These are phyloP conservation scores for Terebella lapidaria DNA, from an alignment of 2,888 invertebrate genomes.

Conservation along the genomic window DNA sequence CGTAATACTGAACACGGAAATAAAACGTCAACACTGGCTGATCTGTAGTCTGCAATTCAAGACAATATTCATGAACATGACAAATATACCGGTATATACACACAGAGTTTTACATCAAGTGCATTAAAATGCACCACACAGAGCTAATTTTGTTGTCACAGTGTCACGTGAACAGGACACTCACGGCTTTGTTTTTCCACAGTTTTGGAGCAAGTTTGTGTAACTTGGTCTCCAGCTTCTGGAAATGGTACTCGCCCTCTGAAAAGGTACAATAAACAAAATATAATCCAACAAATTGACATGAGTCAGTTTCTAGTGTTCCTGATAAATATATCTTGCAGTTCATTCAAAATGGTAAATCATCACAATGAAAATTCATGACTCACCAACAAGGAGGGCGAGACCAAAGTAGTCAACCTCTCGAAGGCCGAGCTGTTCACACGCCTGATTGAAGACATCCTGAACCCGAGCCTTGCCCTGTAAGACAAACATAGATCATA, in stretches of 20 bases:
- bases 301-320: no score
- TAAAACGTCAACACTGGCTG: constrained; percentile 81
- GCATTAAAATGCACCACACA: no score
- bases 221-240: constrained; percentile 89
- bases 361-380: background rate
- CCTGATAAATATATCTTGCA: no score
- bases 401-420: constrained; percentile 82
- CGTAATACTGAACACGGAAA: constrained; percentile 88
- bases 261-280: constrained; percentile 29
- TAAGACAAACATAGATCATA: no score
- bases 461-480: constrained; percentile 80
- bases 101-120: no score
- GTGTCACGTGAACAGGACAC: no score
- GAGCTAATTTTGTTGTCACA: no score
- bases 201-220: constrained; percentile 94
- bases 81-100: no score
- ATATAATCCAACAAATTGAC: background rate
- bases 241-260: constrained; percentile 95
- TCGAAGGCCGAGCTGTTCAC: constrained; percentile 75
- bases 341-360: background rate
- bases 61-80: no score
- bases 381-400: constrained; percentile 77
- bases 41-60: no score
- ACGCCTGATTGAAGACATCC: constrained; percentile 76
- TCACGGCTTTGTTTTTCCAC: no score